Conservation (phyloP, 2,797 vertebrate genomes). For the Lepilemur ruficaudatus region DNA sequence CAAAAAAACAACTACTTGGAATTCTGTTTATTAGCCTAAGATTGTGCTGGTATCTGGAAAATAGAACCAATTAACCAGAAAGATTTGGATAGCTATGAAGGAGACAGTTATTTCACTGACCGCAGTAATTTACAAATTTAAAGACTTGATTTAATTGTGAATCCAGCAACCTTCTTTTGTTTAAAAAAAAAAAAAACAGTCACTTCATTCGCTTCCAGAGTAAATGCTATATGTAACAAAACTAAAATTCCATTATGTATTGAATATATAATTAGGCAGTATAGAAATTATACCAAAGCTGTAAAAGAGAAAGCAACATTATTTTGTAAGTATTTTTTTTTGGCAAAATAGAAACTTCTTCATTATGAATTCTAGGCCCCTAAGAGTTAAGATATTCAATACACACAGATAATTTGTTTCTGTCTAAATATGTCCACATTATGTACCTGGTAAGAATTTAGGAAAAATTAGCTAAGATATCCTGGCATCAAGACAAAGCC, state of each 20-base stretch:
- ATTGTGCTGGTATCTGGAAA: background rate
- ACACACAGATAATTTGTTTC: background rate
- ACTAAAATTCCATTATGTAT: conserved; percentile 27
- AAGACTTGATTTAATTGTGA: conserved; percentile 10
- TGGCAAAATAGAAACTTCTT: conserved; percentile 55
- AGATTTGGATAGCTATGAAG: background rate
- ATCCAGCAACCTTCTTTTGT: background rate
- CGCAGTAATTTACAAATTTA: background rate
- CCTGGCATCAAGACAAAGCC: background rate
- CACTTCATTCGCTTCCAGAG: background rate
- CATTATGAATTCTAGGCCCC: conserved; percentile 37
- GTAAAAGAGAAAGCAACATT: background rate
- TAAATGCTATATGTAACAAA: conserved; percentile 1
- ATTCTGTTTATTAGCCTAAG: background rate
- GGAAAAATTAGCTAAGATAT: conserved; percentile 25
- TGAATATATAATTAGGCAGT: background rate
- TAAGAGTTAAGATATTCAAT: conserved; percentile 48
- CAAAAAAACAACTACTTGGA: background rate
- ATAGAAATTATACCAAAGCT: background rate
- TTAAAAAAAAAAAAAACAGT: background rate
- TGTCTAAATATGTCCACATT: conserved; percentile 53
- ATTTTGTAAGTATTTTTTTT: background rate
- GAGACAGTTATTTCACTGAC: background rate
- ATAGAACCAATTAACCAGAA: background rate
- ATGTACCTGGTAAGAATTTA: conserved; percentile 5